Conservation (phyloP, 2,797 vertebrate genomes). For the Lateolabrax maculatus region DNA sequence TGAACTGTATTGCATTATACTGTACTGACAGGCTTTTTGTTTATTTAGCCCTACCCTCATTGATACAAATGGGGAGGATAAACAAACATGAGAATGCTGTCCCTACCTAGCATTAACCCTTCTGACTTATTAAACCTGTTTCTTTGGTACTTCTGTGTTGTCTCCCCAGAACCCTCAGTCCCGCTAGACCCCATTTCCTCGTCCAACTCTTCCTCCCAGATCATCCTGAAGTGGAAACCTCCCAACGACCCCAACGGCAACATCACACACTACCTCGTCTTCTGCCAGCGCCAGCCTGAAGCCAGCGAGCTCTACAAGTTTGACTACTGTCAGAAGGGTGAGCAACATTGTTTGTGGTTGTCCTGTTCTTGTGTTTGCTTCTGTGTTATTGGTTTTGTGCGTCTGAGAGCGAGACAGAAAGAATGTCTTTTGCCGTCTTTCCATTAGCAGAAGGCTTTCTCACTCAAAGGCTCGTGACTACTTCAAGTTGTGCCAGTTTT, state of each 20-base stretch:
- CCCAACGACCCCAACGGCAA: slow-evolving; percentile 97
- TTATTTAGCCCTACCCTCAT: too few relatives aligned
- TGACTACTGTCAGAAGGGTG: slow-evolving; percentile 99
- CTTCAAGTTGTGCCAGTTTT: background rate
- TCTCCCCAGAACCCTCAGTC: slow-evolving; percentile 91
- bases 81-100: background rate
- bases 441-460: slow-evolving; percentile 10
- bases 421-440: background rate
- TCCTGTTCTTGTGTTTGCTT: background rate
- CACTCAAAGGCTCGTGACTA: slow-evolving; percentile 6
- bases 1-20: too few relatives aligned
- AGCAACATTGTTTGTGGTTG: slow-evolving; percentile 51
- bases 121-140: background rate
- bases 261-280: slow-evolving; percentile 97
- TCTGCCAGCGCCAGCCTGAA: slow-evolving; percentile 93
- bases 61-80: too few relatives aligned
- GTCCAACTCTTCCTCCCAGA: slow-evolving; percentile 97
- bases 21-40: too few relatives aligned
- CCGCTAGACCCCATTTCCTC: slow-evolving; percentile 95
- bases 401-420: slow-evolving; percentile 1
- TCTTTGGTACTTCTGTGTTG: slow-evolving; percentile 18
- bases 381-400: slow-evolving; percentile 25
- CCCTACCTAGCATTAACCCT: background rate
- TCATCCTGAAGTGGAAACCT: slow-evolving; percentile 96
- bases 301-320: slow-evolving; percentile 94